Evolutionary conservation across 2,797 vertebrate genomes (phyloP).

Genomic region (Melanotaenia trifasciata): DNA sequence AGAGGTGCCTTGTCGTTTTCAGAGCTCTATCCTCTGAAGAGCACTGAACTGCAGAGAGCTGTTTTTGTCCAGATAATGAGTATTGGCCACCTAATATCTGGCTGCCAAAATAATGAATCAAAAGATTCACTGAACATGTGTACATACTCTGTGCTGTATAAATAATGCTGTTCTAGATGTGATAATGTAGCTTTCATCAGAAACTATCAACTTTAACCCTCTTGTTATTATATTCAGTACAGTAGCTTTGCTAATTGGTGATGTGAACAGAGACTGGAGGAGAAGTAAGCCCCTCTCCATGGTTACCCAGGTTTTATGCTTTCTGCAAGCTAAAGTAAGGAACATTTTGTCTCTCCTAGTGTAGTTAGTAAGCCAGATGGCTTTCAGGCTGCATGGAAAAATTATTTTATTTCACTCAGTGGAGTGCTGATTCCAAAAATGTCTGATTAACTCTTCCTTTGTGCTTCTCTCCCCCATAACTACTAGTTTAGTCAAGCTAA

Average conservation of each 20-base stretch:
- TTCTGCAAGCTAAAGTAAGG: constrained; percentile 40
- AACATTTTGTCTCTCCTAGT: constrained; percentile 50
- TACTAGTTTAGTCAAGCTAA: constrained; percentile 19
- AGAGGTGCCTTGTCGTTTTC: constrained; percentile 36
- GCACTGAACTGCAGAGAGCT: constrained; percentile 41
- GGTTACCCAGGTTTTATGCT: constrained; percentile 54
- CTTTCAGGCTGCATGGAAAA: constrained; percentile 56
- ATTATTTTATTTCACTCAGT: constrained; percentile 46
- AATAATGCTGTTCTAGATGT: constrained; percentile 49
- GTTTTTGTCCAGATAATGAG: constrained; percentile 68
- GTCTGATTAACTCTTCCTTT: constrained; percentile 50
- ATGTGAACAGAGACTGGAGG: constrained; percentile 50
- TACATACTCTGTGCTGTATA: constrained; percentile 28
- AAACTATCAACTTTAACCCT: constrained; percentile 58
- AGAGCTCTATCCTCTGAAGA: constrained; percentile 49
- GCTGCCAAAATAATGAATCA: constrained; percentile 61
- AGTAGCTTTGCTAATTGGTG: constrained; percentile 63
- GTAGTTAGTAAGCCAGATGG: constrained; percentile 56
- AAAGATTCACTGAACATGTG: constrained; percentile 38
- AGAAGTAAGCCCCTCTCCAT: constrained; percentile 50
- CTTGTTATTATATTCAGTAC: constrained; percentile 60
- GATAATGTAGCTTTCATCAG: constrained; percentile 59
- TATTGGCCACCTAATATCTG: constrained; percentile 47
- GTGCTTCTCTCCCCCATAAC: constrained; percentile 22
- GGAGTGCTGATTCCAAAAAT: constrained; percentile 44